Percentiles rank a stretch among this genome's conserved stretches.
Evolutionary conservation across 2,113 vertebrate genomes (phyloP).

Genomic region (Dinomys branickii): DNA sequence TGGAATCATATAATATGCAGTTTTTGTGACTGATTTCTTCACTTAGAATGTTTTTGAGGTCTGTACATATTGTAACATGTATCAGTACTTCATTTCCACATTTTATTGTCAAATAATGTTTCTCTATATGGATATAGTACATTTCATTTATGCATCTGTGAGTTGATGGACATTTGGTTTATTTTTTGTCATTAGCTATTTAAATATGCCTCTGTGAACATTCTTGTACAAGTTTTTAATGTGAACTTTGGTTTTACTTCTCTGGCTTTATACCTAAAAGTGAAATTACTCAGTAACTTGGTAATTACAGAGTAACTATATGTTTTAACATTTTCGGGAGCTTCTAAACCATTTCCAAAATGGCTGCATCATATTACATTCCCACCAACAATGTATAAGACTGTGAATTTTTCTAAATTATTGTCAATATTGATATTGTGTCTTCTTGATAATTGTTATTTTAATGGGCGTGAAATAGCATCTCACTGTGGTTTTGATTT

Average conservation of each 20-base stretch:
- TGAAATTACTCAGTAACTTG: neutral
- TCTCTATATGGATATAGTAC: neutral
- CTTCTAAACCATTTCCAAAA: neutral
- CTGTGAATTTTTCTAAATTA: neutral
- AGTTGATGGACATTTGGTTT: neutral
- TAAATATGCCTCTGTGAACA: neutral
- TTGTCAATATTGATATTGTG: neutral
- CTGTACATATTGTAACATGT: neutral
- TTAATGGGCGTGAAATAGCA: neutral
- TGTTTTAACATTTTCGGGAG: neutral
- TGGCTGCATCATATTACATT: neutral
- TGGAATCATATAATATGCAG: neutral
- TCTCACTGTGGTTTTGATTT: slow-evolving; percentile 8
- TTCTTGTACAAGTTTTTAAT: neutral
- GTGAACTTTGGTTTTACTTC: neutral
- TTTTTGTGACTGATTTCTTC: neutral
- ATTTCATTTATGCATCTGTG: neutral
- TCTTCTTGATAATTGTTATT: neutral
- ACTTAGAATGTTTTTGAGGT: neutral
- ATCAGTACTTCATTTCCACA: neutral
- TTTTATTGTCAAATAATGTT: slow-evolving; percentile 5
- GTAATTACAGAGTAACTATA: neutral
- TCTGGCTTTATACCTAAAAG: neutral
- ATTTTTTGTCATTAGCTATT: neutral
- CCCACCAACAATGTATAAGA: neutral